Base-by-base conservation (phyloP, 2,888 invertebrate genomes). In the Agrenia bidenticulata region DNA sequence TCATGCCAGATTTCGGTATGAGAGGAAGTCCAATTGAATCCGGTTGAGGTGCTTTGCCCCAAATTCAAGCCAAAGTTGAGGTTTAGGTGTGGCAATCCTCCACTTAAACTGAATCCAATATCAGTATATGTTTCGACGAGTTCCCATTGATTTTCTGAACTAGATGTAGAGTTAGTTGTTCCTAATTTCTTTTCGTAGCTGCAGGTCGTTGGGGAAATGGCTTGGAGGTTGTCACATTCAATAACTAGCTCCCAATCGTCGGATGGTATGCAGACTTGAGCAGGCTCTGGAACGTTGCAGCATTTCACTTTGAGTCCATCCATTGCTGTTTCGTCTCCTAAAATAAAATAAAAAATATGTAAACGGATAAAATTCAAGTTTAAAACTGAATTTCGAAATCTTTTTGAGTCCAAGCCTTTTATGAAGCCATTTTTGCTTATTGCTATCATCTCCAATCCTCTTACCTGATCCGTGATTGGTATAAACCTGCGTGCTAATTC, bases 191-290 rank as follows among this genome's bases (percentile, higher is more conserved):
- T 57, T 39, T 66, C 49, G 58, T 73, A 73, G 9, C 61, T 63
- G 26, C 73, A 73, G 2, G 59, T 68, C 1, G 73, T 73, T 9
- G 67, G 68, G 21, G 66, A 62, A 1, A 37, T 24, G 2, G 72
- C 70, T 58, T 71, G 66, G 4, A 58, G 23, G 53, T 74, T 74
- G 54, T 74, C 74, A 42, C 74, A 74, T 63, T 69, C 71, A n/a
- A 73, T 61, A 21, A 74, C 42, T 4, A 73, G 24, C 11, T 73
- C 73, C 72, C 72, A 74, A n/a, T 26, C 55, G 37, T 73, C 73
- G 21, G 17, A 39, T 7, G 74, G 73, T 1, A 49, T 19, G 41
- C 74, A 74, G 4, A 19, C 41, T 39, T 58, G 54, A 2, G 68
- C 66, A 15, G 74, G 74, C 21, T 74, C 69, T 4, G 64, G 65